Evolutionary conservation across 1,140 invertebrate genomes (phyloP).

Genomic region (Brachionus sp.): DNA sequence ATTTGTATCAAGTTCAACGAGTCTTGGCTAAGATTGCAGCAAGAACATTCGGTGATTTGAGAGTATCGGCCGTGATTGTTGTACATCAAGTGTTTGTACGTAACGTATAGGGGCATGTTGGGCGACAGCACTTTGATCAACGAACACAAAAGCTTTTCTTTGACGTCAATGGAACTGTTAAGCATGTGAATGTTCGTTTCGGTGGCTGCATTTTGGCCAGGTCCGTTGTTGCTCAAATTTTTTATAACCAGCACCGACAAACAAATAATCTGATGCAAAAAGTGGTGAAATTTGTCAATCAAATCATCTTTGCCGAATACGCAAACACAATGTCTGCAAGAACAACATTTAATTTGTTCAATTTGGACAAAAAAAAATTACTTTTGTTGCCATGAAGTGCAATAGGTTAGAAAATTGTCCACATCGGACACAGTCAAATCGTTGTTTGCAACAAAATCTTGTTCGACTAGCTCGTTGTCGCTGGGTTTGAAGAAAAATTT

Average conservation of each 20-base stretch:
- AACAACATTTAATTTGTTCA: not conserved
- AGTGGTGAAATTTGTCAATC: slow-evolving; percentile 28
- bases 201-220: not conserved
- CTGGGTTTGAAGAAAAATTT: not conserved
- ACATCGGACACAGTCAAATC: slow-evolving; percentile 4
- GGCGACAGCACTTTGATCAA: not conserved
- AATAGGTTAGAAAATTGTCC: slow-evolving; percentile 3
- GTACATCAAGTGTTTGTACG: not conserved
- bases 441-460: slow-evolving; percentile 12
- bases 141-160: slow-evolving; percentile 1
- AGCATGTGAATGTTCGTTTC: not conserved
- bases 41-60: not conserved
- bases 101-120: slow-evolving; percentile 34
- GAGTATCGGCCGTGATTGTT: not conserved
- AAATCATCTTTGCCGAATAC: slow-evolving; percentile 24
- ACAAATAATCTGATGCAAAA: slow-evolving; percentile 9
- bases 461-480: not conserved
- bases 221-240: not conserved
- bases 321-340: not conserved
- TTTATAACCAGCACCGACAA: not conserved
- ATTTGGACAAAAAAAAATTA: not conserved
- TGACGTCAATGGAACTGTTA: not conserved
- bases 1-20: slow-evolving; percentile 12
- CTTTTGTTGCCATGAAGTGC: slow-evolving; percentile 36
- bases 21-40: not conserved